Base-by-base conservation (phyloP, 2,888 invertebrate genomes). In the Amblyjoppa proteus region DNA sequence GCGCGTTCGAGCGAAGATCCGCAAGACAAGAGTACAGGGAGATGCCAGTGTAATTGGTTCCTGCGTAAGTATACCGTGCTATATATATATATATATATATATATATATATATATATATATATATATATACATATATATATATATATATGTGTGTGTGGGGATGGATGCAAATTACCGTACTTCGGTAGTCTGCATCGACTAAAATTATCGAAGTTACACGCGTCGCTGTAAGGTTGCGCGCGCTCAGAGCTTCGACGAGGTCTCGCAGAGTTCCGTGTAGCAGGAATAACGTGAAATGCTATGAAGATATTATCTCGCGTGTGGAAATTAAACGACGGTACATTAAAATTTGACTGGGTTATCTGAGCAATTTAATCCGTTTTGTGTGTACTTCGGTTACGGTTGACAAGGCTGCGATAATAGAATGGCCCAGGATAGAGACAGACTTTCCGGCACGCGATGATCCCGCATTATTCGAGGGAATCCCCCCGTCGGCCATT, bases 381-480 rank as follows among this genome's bases (percentile, higher is more conserved):
- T 80, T 80, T 73, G 76, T 80, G 58, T 31, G 51, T 51, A 31
- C 68, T 70, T 84, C 61, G 61, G 76, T 80, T 51, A 68, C 49
- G 31, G 11, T 51, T n/a, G 31, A 66, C 81, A 45, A 68, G 34
- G 31, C 58, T 16, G 61, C 49, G 70, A 45, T 38, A 31, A 49
- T 31, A 11, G n/a, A 20, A 68, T 58, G 64, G 45, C 20, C 49
- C n/a, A 13, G 31, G 45, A 41, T 53, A 81, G 77, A 78, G 28
- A 70, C 28, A 25, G 38, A 71, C 82, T 75, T 83, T 69, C 80
- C 53, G 64, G 7, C 25, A 38, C 53, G 25, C 76, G 73, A 64
- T 58, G 73, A 74, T 68, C 61, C 61, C 53, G 76, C 83, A 68
- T 79, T 82, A 85, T 71, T 82, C 82, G 71, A 41, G 68, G 25